phyloP scores from a whole-genome alignment of 2,797 vertebrate genomes.

The Amblyopsis hoosieri region DNA sequence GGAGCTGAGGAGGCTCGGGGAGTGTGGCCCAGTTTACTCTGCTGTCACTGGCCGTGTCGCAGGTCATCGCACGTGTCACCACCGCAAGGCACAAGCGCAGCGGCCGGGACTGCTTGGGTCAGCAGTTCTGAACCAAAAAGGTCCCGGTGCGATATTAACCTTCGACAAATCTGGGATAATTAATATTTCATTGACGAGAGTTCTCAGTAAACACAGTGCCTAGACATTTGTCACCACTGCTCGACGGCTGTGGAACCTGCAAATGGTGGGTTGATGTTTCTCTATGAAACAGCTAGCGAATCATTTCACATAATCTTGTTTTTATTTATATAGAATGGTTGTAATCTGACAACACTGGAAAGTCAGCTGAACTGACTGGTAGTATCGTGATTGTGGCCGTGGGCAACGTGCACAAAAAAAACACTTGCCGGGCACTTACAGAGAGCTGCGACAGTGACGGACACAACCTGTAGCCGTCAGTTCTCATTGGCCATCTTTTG shows the following conservation, averaged over 20 bases:
- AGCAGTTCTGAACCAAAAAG: conserved; percentile 89
- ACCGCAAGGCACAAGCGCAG: conserved; percentile 79
- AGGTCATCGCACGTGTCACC: conserved; percentile 87
- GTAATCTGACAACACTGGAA: neutral
- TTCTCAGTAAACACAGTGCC: conserved; percentile 70
- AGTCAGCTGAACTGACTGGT: neutral
- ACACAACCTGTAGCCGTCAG: conserved; percentile 31
- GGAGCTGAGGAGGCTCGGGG: conserved; percentile 80
- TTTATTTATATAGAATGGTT: neutral
- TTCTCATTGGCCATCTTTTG: conserved; percentile 37
- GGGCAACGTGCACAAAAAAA: neutral
- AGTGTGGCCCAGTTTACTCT: conserved; percentile 79
- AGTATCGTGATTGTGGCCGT: neutral
- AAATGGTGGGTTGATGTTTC: conserved; percentile 8
- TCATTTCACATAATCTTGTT: too few species aligned
- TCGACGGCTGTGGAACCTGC: conserved; percentile 18
- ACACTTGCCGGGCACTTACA: conserved; percentile 18
- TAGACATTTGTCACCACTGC: conserved; percentile 31
- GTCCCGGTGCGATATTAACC: conserved; percentile 93
- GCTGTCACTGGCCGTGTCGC: conserved; percentile 88
- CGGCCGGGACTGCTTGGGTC: conserved; percentile 82
- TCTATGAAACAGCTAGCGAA: neutral
- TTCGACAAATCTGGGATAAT: conserved; percentile 89
- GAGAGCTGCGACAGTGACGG: conserved; percentile 3
- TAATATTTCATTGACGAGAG: conserved; percentile 90